Evolutionary conservation across 2,113 vertebrate species (phyloP), one percentile per base, ranked within the genome.

Genomic region (Lethenteron camtschaticum): DNA sequence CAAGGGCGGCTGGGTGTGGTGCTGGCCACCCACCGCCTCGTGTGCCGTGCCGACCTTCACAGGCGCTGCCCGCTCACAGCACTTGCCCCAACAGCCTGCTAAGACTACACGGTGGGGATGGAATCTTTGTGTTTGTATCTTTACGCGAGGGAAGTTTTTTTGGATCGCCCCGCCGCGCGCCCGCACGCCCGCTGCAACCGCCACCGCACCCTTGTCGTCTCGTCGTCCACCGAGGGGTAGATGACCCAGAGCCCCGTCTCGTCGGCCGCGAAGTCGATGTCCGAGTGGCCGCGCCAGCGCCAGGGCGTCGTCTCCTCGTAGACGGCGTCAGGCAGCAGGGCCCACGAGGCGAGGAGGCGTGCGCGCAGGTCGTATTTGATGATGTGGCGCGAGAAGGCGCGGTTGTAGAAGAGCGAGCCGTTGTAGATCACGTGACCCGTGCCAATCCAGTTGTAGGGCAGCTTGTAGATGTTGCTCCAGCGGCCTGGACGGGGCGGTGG

Each of bases 221-320:
- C 90, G 0, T 96, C 91, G 3, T 85, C 92, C 76, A 92, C 80
- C 2, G 94, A 87, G 0, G 88, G 87, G 73, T 99, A 99, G 75
- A 96, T 83, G 72, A 95, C 83, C 94, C 94, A 96, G 71, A 99
- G 80, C 71, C 94, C 94, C 0, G 86, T 96, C 79, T 96, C 94
- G 0, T 99, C 92, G 69, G 91, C 82, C 0, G 94, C 88, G 1
- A 99, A 86, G 80, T 94, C 85, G 70, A 99, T 83, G 0, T 92
- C 84, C 0, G 92, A 89, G 75, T 86, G 85, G 68, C 87, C 90
- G 58, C 78, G 84, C 89, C 90, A 90, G 70, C 83, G 80, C 90
- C 87, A 92, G 0, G 86, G 84, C 0, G 88, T 83, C 10, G 83
- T 81, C 11, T 90, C 85, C 70, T 96, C 87, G 0, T 89, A 81